Base-by-base conservation (phyloP, 2,113 vertebrate species). In the Vulpes vulpes region DNA sequence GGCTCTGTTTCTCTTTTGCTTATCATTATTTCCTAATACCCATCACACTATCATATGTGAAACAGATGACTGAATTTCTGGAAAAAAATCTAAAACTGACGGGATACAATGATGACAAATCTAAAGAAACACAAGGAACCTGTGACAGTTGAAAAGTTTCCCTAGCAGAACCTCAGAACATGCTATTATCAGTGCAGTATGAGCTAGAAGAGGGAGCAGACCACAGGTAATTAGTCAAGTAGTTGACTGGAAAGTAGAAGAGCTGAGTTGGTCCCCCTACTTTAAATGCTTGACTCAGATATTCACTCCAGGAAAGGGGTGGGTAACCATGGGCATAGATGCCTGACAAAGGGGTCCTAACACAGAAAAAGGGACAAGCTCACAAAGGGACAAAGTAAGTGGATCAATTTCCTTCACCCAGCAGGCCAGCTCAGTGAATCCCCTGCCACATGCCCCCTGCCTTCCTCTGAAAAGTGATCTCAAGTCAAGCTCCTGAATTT, bases 61-160 rank as follows among this genome's bases (percentile, higher is more conserved):
- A 74, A 95, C 7, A 91, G 17, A 57, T 80, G 32, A 90, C 55
- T 85, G 35, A 76, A 79, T 91, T 91, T 95, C 82, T 80, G 64
- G 78, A 81, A 96, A 96, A 80, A 93, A 83, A 43, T 23, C 60
- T 83, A 82, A 71, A 84, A 80, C 19, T 55, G 30, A 80, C 27
- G 27, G 32, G 51, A 73, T 57, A 62, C 27, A 35, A 22, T 64
- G 64, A 74, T 74, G 93, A 9, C 57, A 80, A 95, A 73, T 91
- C 81, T 90, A 78, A 89, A 94, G 91, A 93, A 91, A 90, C 11
- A 59, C 43, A 91, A 91, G 74, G 62, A 91, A 71, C 17, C 49
- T 60, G 25, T 80, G 81, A 97, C 81, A 73, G 22, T 3, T 88
- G 67, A 59, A 74, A 74, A 78, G 60, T 55, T n/a, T 85, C 35